phyloP scores from a whole-genome alignment of 2,113 vertebrate genomes.

The Sphaerodactylus townsendi region DNA sequence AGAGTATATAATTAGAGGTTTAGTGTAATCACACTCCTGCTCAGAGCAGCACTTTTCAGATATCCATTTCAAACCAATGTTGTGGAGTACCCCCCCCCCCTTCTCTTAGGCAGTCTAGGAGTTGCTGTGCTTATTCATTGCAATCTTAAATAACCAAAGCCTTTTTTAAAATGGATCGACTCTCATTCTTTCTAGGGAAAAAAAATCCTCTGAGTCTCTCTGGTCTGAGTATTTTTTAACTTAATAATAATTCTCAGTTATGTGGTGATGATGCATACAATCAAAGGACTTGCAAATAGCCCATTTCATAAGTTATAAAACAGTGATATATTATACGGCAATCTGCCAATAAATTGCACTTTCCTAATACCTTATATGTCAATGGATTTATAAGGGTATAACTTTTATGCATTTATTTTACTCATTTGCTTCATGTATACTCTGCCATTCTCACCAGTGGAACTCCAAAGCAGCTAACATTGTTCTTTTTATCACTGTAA shows the following conservation, averaged over 20 bases:
- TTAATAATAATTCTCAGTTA: not conserved
- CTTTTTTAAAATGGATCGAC: conserved; percentile 3
- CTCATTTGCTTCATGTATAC: too few relatives aligned
- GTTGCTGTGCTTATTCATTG: conserved; percentile 9
- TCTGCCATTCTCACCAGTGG: too few relatives aligned
- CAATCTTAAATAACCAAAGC: conserved; percentile 22
- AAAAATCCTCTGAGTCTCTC: not conserved
- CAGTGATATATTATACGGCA: not conserved
- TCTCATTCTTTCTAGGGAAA: conserved; percentile 26
- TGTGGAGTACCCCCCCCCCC: not conserved
- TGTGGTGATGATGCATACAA: not conserved
- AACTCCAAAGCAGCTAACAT: too few relatives aligned
- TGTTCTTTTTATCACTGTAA: too few relatives aligned
- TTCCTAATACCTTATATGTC: too few relatives aligned
- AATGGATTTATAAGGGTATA: too few relatives aligned
- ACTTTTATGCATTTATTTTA: too few relatives aligned
- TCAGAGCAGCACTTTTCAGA: conserved; percentile 44
- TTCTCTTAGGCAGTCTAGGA: conserved; percentile 10
- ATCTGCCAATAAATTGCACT: not conserved
- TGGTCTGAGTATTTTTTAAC: conserved; percentile 14
- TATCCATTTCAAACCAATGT: conserved; percentile 32
- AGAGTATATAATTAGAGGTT: conserved; percentile 63
- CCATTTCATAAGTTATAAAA: not conserved
- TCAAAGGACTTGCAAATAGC: not conserved
- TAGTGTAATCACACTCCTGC: conserved; percentile 53